phyloP scores from a whole-genome alignment of 2,888 invertebrate species.

The Petrophora chlorosata region DNA sequence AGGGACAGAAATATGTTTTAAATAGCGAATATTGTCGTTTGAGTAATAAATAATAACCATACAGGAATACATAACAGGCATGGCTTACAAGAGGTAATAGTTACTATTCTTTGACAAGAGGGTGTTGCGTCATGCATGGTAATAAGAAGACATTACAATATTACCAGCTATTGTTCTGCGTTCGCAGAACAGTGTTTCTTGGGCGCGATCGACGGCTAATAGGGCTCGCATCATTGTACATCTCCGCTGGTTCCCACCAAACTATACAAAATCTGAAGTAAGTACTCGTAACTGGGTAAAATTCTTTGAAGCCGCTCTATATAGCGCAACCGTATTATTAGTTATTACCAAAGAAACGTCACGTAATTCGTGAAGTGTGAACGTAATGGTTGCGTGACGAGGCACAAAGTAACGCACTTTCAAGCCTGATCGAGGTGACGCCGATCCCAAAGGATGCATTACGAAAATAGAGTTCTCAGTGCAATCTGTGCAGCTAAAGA shows the following conservation, averaged over 20 bases:
- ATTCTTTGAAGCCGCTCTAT: constrained; percentile 50
- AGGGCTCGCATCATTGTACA: constrained; percentile 68
- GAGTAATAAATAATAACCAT: constrained; percentile 67
- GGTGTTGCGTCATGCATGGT: constrained; percentile 76
- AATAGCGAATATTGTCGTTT: constrained; percentile 57
- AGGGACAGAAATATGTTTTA: constrained; percentile 49
- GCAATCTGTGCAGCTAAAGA: constrained; percentile 53
- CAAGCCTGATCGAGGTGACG: constrained; percentile 26
- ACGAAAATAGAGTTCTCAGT: constrained; percentile 47
- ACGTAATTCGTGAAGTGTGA: constrained; percentile 46
- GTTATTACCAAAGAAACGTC: constrained; percentile 43
- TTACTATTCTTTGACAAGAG: too few species aligned
- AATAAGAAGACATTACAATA: constrained; percentile 81
- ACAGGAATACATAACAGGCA: constrained; percentile 50
- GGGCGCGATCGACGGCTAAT: constrained; percentile 65
- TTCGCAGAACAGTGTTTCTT: constrained; percentile 73
- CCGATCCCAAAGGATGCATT: constrained; percentile 41
- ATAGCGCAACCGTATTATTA: constrained; percentile 26
- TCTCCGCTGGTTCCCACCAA: constrained; percentile 63
- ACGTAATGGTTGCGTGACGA: constrained; percentile 38
- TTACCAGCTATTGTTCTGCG: constrained; percentile 78
- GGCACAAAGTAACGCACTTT: constrained; percentile 36
- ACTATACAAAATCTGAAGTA: constrained; percentile 54
- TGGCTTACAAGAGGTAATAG: too few species aligned
- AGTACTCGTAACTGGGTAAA: constrained; percentile 43